These are phyloP conservation scores for Stegophylla sp. DNA, from an alignment of 2,888 invertebrate genomes.

Conservation along the genomic window DNA sequence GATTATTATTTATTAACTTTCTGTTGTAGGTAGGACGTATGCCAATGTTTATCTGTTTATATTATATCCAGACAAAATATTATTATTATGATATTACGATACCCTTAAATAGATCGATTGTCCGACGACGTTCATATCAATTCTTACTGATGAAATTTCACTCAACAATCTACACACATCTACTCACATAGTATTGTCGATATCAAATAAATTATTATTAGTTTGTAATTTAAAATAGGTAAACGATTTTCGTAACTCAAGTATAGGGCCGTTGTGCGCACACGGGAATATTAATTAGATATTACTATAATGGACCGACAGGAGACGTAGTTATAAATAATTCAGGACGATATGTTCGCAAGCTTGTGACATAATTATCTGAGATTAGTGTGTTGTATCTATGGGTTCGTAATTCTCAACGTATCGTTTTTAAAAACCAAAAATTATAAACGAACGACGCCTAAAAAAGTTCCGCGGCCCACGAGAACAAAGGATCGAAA, in stretches of 20 bases:
- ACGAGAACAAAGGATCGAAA: constrained; percentile 12
- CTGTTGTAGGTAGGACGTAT: no score
- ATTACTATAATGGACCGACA: background rate
- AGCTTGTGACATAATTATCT: background rate
- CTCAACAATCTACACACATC: no score
- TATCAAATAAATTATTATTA: no score
- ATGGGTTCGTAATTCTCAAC: no score
- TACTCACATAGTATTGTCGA: no score
- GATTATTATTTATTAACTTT: constrained; percentile 6
- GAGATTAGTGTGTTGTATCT: no score
- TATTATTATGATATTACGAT: no score
- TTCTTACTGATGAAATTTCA: no score
- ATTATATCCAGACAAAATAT: no score
- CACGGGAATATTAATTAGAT: background rate
- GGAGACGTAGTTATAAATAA: background rate
- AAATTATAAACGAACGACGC: background rate
- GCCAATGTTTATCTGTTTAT: no score
- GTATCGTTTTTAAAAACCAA: no score
- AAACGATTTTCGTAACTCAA: background rate
- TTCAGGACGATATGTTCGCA: background rate
- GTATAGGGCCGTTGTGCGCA: background rate
- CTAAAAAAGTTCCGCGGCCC: background rate
- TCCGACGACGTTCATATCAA: background rate
- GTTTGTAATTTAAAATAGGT: no score
- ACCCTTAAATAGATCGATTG: background rate